These are phyloP conservation scores for Malurus elegans DNA, from an alignment of 2,113 vertebrate species.

Conservation along the genomic window DNA sequence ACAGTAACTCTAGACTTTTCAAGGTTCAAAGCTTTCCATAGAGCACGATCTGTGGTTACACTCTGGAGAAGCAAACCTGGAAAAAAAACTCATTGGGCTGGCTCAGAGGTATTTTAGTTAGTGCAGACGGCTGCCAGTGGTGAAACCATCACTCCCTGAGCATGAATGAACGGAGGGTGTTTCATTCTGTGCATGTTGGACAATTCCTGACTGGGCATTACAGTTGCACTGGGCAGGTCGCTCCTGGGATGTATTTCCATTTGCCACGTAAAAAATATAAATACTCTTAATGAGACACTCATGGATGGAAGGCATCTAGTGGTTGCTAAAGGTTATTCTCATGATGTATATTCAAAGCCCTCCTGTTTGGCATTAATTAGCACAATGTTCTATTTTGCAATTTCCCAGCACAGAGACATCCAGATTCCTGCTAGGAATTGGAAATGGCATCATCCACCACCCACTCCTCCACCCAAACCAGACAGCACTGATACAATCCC, in stretches of 20 bases:
- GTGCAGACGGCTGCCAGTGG: constrained; percentile 34
- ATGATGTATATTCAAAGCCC: constrained; percentile 12
- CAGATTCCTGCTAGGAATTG: constrained; percentile 49
- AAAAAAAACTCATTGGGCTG: constrained; percentile 31
- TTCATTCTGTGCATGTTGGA: neutral
- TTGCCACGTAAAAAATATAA: constrained; percentile 1
- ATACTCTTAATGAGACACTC: neutral
- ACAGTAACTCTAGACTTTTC: constrained; percentile 46
- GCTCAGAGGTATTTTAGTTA: constrained; percentile 27
- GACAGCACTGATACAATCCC: neutral
- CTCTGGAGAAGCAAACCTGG: constrained; percentile 29
- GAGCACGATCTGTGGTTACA: neutral
- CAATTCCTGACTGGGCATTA: neutral
- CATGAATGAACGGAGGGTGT: constrained; percentile 15
- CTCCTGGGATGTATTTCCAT: neutral
- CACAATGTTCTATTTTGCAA: constrained; percentile 44
- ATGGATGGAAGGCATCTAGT: neutral
- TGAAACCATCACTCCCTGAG: constrained; percentile 7
- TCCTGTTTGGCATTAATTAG: constrained; percentile 54
- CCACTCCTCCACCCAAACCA: constrained; percentile 28
- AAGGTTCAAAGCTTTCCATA: constrained; percentile 15
- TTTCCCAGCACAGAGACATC: constrained; percentile 50
- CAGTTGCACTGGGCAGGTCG: neutral
- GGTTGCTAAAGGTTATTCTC: constrained; percentile 28
- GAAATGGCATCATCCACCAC: constrained; percentile 9